phyloP scores from a whole-genome alignment of 2,113 vertebrate genomes.

The Mormyrus iriodes region DNA sequence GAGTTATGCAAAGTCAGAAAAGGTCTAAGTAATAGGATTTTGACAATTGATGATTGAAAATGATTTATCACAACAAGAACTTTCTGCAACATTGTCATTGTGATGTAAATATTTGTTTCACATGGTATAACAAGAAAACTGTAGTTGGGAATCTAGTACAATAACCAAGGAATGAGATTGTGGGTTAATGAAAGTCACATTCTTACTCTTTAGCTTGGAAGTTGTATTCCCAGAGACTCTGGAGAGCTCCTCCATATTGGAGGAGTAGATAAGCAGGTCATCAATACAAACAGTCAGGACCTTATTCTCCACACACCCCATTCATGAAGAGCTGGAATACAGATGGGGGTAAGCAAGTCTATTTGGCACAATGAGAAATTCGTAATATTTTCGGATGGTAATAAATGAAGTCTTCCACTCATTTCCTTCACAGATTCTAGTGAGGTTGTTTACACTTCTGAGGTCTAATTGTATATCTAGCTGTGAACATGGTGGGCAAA shows the following conservation, averaged over 20 bases:
- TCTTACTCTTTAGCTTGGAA: background rate
- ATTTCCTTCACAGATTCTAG: background rate
- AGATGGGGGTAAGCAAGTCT: background rate
- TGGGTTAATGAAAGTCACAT: background rate
- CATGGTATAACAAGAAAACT: background rate
- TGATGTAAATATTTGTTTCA: background rate
- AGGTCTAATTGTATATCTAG: background rate
- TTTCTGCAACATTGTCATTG: background rate
- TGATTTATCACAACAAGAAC: too few relatives aligned
- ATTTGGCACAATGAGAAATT: background rate
- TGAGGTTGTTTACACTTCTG: background rate
- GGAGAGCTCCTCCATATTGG: background rate
- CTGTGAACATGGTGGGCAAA: background rate
- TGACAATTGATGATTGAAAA: too few relatives aligned
- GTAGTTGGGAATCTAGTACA: background rate
- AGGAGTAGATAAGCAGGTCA: background rate
- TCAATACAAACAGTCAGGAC: background rate
- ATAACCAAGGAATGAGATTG: background rate
- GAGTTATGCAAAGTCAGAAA: background rate
- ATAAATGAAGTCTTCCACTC: background rate
- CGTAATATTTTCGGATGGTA: background rate
- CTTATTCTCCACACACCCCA: background rate
- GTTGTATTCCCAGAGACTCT: background rate
- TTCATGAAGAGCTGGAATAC: background rate
- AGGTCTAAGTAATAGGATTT: background rate